Base-by-base conservation (phyloP, 2,797 vertebrate species). In the Hylomyscus alleni region DNA sequence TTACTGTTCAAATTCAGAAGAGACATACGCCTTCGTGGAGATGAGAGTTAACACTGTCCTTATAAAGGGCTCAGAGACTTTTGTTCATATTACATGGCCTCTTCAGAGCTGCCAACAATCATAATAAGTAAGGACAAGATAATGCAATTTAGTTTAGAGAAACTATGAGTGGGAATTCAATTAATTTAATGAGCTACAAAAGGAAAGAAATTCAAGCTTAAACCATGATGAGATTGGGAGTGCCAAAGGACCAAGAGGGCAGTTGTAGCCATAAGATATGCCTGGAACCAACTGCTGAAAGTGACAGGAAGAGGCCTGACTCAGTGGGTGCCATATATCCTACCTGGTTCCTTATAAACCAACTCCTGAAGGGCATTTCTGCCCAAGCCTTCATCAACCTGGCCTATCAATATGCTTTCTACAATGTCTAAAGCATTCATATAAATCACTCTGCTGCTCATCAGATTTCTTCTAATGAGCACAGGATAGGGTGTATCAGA, bases 111-210 rank as follows among this genome's bases (percentile, higher is more conserved):
- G 78, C n/a, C 50, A 84, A 72, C 12, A 31, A 90, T 96, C 58
- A 15, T 77, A 82, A 89, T 89, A 12, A 77, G 22, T 50, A 34
- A 34, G 24, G 91, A 29, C 0, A 29, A 95, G 91, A 47, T 75
- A 86, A 77, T 44, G 75, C 6, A 44, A 12, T 95, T 95, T 26
- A 40, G 5, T 90, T 82, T 58, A 62, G 78, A 84, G 89, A 82
- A 84, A 81, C 52, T n/a, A 26, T 11, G 1, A 34, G 47, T 93
- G 14, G 56, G 69, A 95, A 85, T 69, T 4, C 69, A 44, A 24
- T 96, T 97, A 95, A 86, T 52, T 77, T 85, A 96, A 67, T 87
- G 19, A 97, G 13, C 2, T 37, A 1, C 34, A 95, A 85, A 94
- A n/a, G 93, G 88, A 93, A 95, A 14, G 67, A 87, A 37, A 62